Evolutionary conservation across 2,888 invertebrate species (phyloP), one percentile per base, ranked within the genome.

Genomic region (Callinectes sapidus): DNA sequence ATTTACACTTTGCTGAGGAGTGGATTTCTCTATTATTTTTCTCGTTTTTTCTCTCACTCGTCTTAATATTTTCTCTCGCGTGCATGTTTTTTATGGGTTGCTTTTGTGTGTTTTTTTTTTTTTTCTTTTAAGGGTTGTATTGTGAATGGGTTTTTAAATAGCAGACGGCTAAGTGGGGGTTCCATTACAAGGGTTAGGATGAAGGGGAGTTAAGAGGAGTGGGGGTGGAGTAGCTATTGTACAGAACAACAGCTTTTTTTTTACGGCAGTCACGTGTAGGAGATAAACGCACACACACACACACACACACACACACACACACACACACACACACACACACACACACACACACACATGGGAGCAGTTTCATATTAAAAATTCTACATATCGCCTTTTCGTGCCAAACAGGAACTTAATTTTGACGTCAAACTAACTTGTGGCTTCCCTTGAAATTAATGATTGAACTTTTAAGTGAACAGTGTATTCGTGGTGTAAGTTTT

Each of bases 281-380:
- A 35, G 14, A 81, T 16, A 81, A 10, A 35, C 5, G 1, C 16
- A 81, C 81, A 81, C 81, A 81, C 81, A 81, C 81, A 81, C 81
- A 81, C 81, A 81, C 81, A 81, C 81, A 81, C 35, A 81, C 81
- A 81, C 81, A 81, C 81, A 35, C 32, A 35, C 81, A 32, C 81
- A 32, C 81, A 32, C 81, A 81, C 81, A 77, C 77, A 77, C 77
- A 77, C 77, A 28, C 77, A 32, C 28, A 28, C 32, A 28, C 77
- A 77, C 77, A 77, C 77, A 28, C 77, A 32, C 28, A 28, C 32
- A 28, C 77, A 32, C 77, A 35, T 16, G 14, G 13, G 10, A 35
- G 35, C 14, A 35, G 14, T 8, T n/a, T 23, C 28, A 71, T 71
- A n/a, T n/a, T n/a, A n/a, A 28, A 10, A 1, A 32, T 81, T 18